These are phyloP conservation scores for Albula glossodonta DNA, from an alignment of 2,113 vertebrate species.

Conservation along the genomic window DNA sequence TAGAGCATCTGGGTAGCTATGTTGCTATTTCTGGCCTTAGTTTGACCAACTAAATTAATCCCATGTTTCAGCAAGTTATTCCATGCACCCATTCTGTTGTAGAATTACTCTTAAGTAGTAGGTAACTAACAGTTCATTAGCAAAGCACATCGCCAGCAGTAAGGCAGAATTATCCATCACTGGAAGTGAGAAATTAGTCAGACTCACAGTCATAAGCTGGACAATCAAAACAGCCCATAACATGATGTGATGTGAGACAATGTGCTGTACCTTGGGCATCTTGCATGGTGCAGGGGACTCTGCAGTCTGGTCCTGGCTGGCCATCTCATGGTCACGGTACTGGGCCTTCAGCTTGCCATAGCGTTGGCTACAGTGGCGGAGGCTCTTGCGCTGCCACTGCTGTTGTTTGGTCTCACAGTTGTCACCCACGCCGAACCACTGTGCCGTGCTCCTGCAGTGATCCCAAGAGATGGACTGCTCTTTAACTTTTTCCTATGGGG, in stretches of 20 bases:
- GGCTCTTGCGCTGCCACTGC: slow-evolving; percentile 87
- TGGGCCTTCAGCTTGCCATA: slow-evolving; percentile 90
- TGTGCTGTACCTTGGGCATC: slow-evolving; percentile 82
- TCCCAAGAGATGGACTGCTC: slow-evolving; percentile 43
- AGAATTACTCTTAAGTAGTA: too few species aligned
- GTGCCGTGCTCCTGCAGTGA: slow-evolving; percentile 76
- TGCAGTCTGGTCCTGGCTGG: slow-evolving; percentile 79
- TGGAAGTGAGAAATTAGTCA: too few species aligned
- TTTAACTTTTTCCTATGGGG: neutral
- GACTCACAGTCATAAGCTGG: too few species aligned
- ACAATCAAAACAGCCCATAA: too few species aligned
- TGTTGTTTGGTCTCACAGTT: slow-evolving; percentile 87
- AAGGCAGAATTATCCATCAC: too few species aligned
- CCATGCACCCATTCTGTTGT: too few species aligned
- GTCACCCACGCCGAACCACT: slow-evolving; percentile 90
- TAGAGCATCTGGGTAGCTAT: too few species aligned
- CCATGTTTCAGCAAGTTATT: too few species aligned
- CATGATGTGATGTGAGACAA: neutral
- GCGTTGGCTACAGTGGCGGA: slow-evolving; percentile 90
- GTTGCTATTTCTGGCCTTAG: too few species aligned
- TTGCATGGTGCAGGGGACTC: slow-evolving; percentile 82
- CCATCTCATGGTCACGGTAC: slow-evolving; percentile 81
- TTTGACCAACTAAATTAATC: too few species aligned
- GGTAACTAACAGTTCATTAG: too few species aligned
- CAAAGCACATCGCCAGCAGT: too few species aligned